These are phyloP conservation scores for Heliconius nattereri DNA, from an alignment of 1,140 invertebrate genomes.

Conservation along the genomic window DNA sequence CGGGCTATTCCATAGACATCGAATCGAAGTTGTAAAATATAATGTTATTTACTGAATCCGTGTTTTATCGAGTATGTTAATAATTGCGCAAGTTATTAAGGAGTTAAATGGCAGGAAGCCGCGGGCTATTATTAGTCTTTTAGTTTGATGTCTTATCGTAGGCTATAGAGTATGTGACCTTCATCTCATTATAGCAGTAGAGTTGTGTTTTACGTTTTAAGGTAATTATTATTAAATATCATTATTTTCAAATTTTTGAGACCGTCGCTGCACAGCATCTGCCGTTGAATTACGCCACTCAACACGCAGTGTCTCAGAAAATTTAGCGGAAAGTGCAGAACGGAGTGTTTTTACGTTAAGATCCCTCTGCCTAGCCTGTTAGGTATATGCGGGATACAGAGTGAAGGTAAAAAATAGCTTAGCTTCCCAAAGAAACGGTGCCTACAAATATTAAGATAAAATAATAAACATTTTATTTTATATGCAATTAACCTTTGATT, in stretches of 20 bases:
- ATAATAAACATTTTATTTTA: constrained; percentile 13
- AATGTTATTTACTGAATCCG: not conserved
- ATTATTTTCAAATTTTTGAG: too few species aligned
- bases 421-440: not conserved
- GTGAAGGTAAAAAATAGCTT: not conserved
- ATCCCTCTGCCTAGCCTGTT: not conserved
- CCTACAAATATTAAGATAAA: not conserved
- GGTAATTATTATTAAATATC: too few species aligned
- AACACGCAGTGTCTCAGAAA: too few species aligned
- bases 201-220: too few species aligned
- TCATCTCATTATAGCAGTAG: too few species aligned
- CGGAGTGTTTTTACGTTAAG: not conserved
- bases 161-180: not conserved
- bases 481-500: constrained; percentile 19
- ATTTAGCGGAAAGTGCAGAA: not conserved
- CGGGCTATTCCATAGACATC: not conserved
- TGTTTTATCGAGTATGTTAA: not conserved
- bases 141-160: not conserved
- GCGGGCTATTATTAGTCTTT: constrained; percentile 7
- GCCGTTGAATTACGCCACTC: too few species aligned
- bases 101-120: constrained; percentile 9
- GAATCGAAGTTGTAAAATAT: not conserved
- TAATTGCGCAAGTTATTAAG: not conserved
- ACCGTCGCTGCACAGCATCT: too few species aligned
- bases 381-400: too few species aligned